Evolutionary conservation across 2,797 vertebrate genomes (phyloP), one percentile per base, ranked within the genome.

Genomic region (Loris lydekkerianus): DNA sequence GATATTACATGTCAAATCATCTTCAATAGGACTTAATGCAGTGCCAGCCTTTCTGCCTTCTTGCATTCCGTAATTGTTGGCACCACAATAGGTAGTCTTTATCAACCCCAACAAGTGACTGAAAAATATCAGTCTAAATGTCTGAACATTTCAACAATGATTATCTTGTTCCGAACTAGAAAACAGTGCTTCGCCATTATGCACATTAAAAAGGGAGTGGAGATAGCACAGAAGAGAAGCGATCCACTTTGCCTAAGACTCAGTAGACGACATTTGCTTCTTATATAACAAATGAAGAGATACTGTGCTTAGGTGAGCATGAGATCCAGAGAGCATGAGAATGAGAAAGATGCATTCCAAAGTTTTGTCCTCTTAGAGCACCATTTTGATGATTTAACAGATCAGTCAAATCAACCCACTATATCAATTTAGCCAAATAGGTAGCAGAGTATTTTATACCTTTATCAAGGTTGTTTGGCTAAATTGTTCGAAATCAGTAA

Each of bases 41-140:
- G 17, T 86, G 40, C 94, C 95, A 31, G 20, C 93, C 72, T 96
- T 98, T 97, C 95, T 96, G 75, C 83, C 77, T 97, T 96, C 93
- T 97, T 98, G 72, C 91, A 97, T 94, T 96, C 60, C 86, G 97
- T 96, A 97, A 94, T 89, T 97, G n/a, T 69, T 97, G 61, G 94
- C 95, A 95, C 85, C 82, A 96, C 67, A 98, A 86, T 60, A 84
- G 53, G 29, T 89, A 89, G 94, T 97, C 95, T 97, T 98, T 98
- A 97, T 88, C n/a, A 98, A 75, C 76, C 60, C 95, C 86, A 97
- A 76, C 91, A 97, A 97, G 89, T 97, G 97, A 97, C 97, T 98
- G 27, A 94, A 98, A 97, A 97, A 93, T 77, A 73, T 97, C 97
- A 97, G 18, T 93, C 96, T 97, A 97, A 86, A 94, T 97, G 94